Evolutionary conservation across 2,888 invertebrate species (phyloP).

Genomic region (Drosophila neonasuta): DNA sequence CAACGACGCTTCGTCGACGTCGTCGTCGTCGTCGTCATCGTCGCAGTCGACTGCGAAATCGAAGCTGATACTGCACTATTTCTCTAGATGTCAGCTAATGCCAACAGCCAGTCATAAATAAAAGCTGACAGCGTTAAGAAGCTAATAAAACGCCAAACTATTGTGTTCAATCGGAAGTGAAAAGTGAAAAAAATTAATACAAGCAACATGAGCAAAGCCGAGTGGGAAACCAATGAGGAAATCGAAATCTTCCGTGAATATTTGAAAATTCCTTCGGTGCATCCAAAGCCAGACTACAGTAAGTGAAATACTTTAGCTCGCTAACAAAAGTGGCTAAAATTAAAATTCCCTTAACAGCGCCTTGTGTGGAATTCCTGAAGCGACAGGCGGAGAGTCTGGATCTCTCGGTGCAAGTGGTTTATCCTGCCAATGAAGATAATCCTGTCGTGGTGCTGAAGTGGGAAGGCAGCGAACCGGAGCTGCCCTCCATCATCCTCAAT

Average conservation of each 20-base stretch:
- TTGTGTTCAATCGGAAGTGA: background rate
- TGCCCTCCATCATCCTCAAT: constrained; percentile 91
- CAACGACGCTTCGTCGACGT: constrained; percentile 4
- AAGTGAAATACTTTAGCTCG: constrained; percentile 71
- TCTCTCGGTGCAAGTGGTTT: constrained; percentile 85
- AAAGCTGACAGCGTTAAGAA: constrained; percentile 2
- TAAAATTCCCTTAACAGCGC: constrained; percentile 24
- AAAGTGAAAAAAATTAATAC: background rate
- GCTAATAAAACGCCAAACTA: background rate
- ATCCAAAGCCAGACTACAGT: constrained; percentile 94
- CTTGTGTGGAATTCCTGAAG: constrained; percentile 88
- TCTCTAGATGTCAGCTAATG: background rate
- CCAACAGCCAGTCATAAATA: constrained; percentile 18
- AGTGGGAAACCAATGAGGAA: constrained; percentile 84
- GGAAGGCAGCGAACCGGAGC: constrained; percentile 87
- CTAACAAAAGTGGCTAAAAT: background rate
- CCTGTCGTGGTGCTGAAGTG: constrained; percentile 92
- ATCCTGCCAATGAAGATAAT: constrained; percentile 84
- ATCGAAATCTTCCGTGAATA: constrained; percentile 92
- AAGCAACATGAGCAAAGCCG: constrained; percentile 29
- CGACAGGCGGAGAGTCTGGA: constrained; percentile 87
- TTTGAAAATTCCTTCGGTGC: constrained; percentile 92
- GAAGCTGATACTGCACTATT: constrained; percentile 3
- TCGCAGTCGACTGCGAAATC: background rate
- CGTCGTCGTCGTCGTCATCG: background rate